These are phyloP conservation scores for Jacana jacana DNA, from an alignment of 2,113 vertebrate genomes.

Conservation along the genomic window DNA sequence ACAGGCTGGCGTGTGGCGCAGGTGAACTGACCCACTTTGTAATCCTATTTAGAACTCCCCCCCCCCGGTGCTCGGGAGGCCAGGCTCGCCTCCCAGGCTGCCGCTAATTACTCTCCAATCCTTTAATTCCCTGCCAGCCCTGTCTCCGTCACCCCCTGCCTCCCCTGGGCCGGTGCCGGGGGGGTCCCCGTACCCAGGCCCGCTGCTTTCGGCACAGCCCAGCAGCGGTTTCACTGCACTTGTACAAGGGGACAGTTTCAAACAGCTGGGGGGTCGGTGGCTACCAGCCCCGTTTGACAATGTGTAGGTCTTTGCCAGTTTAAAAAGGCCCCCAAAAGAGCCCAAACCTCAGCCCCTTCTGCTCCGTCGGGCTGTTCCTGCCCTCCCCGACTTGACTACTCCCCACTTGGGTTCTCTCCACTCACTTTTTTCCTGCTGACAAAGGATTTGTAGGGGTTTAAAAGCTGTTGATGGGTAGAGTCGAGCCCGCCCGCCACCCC, in stretches of 20 bases:
- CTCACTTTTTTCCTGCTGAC: not conserved
- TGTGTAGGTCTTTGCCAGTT: not conserved
- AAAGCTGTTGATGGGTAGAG: not conserved
- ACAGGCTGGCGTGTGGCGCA: not conserved
- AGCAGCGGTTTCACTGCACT: not conserved
- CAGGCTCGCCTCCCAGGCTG: not conserved
- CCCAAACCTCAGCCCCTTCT: not conserved
- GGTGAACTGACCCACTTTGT: not conserved
- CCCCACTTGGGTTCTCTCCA: too few relatives aligned
- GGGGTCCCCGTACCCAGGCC: fast-evolving
- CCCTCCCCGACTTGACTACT: too few relatives aligned
- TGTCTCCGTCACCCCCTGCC: fast-evolving
- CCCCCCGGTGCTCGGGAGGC: not conserved
- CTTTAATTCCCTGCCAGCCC: not conserved
- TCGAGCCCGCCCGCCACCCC: not conserved
- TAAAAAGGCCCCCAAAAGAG: not conserved
- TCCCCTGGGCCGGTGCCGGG: not conserved
- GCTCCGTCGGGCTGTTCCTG: not conserved
- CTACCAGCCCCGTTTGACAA: fast-evolving
- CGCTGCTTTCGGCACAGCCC: not conserved
- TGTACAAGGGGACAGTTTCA: not conserved
- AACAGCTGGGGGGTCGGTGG: not conserved
- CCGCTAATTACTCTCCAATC: not conserved
- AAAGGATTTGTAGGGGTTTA: not conserved
- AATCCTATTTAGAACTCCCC: not conserved